Evolutionary conservation across 1,140 invertebrate genomes (phyloP).

Genomic region (Cherax quadricarinatus): DNA sequence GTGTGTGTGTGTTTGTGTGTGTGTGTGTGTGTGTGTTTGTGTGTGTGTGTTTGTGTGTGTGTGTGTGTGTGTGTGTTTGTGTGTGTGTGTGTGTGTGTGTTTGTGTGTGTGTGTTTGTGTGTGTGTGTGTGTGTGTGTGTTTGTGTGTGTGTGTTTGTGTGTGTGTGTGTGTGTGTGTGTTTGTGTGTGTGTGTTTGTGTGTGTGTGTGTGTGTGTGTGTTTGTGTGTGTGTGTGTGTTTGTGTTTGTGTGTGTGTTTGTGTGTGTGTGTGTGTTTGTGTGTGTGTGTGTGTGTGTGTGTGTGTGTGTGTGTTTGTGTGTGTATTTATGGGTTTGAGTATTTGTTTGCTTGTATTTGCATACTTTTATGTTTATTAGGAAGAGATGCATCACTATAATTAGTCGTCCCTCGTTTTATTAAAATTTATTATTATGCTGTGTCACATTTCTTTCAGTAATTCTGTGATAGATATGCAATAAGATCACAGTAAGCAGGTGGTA

Average conservation of each 20-base stretch:
- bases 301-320: too few species aligned
- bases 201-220: constrained; percentile 8
- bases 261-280: constrained; percentile 29
- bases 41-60: neutral
- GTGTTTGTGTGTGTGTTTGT: too few species aligned
- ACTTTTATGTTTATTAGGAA: too few species aligned
- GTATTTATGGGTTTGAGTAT: too few species aligned
- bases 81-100: constrained; percentile 8
- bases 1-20: constrained; percentile 16
- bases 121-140: too few species aligned
- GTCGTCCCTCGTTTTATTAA: too few species aligned
- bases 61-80: neutral
- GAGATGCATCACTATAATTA: too few species aligned
- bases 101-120: neutral
- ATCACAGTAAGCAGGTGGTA: too few species aligned
- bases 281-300: neutral
- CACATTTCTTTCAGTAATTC: too few species aligned
- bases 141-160: constrained; percentile 11
- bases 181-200: neutral
- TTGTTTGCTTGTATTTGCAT: too few species aligned
- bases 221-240: neutral
- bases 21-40: neutral
- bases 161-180: neutral
- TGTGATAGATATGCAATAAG: too few species aligned
- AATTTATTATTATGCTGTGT: too few species aligned